These are phyloP conservation scores for Malthinus seriepunctatus DNA, from an alignment of 2,888 invertebrate species.

Conservation along the genomic window DNA sequence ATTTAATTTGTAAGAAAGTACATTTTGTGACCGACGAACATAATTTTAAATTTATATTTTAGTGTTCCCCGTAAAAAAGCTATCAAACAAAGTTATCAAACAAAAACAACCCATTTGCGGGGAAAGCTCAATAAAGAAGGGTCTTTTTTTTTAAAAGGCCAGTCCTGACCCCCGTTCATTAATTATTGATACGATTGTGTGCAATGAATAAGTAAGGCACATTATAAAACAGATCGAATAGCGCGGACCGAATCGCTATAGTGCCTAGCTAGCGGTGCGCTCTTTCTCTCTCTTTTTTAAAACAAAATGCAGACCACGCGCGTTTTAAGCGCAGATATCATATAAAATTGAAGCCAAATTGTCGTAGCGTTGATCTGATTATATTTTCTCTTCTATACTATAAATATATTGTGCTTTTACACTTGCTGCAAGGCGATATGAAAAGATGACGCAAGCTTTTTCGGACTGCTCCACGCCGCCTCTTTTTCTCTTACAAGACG, in stretches of 20 bases:
- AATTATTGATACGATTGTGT: constrained; percentile 56
- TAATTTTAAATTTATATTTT: constrained; percentile 54
- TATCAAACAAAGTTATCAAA: constrained; percentile 56
- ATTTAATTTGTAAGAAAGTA: neutral
- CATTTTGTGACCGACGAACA: constrained; percentile 26
- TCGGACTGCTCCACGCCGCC: constrained; percentile 14
- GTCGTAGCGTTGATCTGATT: constrained; percentile 51
- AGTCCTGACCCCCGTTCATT: constrained; percentile 53
- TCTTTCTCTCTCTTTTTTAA: neutral
- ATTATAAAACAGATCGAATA: constrained; percentile 50
- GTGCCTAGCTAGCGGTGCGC: constrained; percentile 6
- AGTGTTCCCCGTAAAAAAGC: constrained; percentile 51
- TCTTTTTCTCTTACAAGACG: constrained; percentile 1
- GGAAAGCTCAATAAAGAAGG: constrained; percentile 54
- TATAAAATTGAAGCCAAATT: constrained; percentile 54
- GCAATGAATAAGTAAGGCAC: constrained; percentile 57
- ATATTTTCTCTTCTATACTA: constrained; percentile 36
- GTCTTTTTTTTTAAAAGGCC: constrained; percentile 50
- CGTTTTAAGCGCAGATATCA: constrained; percentile 48
- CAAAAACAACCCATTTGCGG: constrained; percentile 55
- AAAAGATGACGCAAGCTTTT: constrained; percentile 35
- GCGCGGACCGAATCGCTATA: constrained; percentile 28
- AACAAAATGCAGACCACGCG: constrained; percentile 48
- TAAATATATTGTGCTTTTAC: constrained; percentile 38
- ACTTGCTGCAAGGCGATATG: constrained; percentile 28